Percentiles rank a stretch among this genome's conserved stretches.
phyloP scores from a whole-genome alignment of 2,797 vertebrate genomes.

The Natrix natrix region DNA sequence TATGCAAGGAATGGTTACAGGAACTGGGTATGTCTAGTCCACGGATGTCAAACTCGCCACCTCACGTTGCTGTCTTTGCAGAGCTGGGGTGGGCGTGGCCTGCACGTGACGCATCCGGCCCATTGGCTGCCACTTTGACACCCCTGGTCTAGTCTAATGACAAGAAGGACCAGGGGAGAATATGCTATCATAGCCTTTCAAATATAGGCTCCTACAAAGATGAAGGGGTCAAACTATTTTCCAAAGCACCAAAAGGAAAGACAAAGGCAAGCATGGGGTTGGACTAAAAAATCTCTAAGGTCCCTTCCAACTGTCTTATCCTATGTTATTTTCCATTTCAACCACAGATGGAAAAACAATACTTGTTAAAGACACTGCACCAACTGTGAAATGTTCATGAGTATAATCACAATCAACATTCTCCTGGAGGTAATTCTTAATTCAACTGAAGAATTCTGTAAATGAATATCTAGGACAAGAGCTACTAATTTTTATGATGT shows the following conservation, averaged over 20 bases:
- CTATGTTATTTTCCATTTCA: neutral
- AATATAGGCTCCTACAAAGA: neutral
- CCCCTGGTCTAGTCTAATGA: neutral
- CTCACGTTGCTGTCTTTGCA: too few species aligned
- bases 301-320: neutral
- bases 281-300: neutral
- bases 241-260: neutral
- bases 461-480: neutral
- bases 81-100: too few species aligned
- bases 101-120: too few species aligned
- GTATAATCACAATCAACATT: neutral
- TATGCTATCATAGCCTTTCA: neutral
- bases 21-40: neutral
- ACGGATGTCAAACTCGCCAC: too few species aligned
- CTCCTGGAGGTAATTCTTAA: neutral
- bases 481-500: neutral
- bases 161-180: neutral
- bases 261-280: neutral
- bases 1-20: neutral
- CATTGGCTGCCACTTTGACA: too few species aligned
- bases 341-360: neutral
- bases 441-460: neutral
- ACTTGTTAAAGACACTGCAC: neutral
- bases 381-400: neutral
- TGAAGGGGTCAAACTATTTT: neutral